phyloP scores from a whole-genome alignment of 2,888 invertebrate species.

The Bembecia ichneumoniformis region DNA sequence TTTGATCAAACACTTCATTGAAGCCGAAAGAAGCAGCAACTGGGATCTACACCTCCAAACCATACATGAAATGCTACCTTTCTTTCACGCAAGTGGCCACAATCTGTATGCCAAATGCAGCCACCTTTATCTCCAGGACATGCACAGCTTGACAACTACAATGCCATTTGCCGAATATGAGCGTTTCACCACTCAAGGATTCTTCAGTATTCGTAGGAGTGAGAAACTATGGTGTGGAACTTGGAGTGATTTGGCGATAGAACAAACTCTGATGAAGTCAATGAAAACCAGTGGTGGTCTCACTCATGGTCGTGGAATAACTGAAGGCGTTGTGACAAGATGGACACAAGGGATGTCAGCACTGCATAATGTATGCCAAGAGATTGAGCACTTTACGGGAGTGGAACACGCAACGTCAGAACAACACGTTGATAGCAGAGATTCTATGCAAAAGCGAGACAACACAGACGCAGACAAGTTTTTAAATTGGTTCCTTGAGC shows the following conservation, averaged over 20 bases:
- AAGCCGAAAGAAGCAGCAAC: conserved; percentile 19
- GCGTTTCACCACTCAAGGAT: conserved; percentile 13
- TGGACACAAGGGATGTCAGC: neutral
- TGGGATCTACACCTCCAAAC: conserved; percentile 1
- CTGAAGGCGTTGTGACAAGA: neutral
- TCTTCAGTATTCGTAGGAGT: conserved; percentile 20
- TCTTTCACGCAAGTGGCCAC: conserved; percentile 30
- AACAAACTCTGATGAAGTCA: conserved; percentile 23
- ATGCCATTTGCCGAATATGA: conserved; percentile 10
- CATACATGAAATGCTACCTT: conserved; percentile 27
- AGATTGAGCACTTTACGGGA: neutral
- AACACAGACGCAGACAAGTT: neutral
- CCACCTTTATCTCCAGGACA: conserved; percentile 15
- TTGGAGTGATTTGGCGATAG: conserved; percentile 23
- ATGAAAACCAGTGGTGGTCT: conserved; percentile 17
- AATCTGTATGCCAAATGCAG: conserved; percentile 22
- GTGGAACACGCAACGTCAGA: neutral
- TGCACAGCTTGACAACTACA: conserved; percentile 10
- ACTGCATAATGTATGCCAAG: neutral
- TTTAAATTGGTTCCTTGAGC: neutral
- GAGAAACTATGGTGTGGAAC: conserved; percentile 13
- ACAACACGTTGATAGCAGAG: neutral
- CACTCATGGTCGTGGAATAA: conserved; percentile 15
- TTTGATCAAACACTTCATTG: conserved; percentile 23
- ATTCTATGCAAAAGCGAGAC: neutral